phyloP scores from a whole-genome alignment of 2,888 invertebrate genomes.

The Carterocephalus palaemon region DNA sequence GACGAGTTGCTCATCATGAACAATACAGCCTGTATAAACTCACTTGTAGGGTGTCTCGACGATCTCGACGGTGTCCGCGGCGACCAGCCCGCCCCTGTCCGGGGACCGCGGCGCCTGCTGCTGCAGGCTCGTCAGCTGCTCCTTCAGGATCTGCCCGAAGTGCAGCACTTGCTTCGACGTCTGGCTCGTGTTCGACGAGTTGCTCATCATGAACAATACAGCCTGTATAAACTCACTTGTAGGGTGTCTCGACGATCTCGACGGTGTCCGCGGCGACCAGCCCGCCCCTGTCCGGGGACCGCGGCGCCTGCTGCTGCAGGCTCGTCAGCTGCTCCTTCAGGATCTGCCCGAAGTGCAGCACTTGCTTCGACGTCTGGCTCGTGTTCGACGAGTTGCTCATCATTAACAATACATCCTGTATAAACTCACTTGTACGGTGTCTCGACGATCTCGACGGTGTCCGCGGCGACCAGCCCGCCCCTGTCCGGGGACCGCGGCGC shows the following conservation, averaged over 20 bases:
- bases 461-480: slow-evolving; percentile 50
- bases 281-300: slow-evolving; percentile 47
- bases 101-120: too few species aligned
- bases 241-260: slow-evolving; percentile 63
- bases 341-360: slow-evolving; percentile 59
- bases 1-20: too few species aligned
- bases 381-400: slow-evolving; percentile 60
- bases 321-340: slow-evolving; percentile 56
- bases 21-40: too few species aligned
- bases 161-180: too few species aligned
- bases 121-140: too few species aligned
- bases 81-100: too few species aligned
- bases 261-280: slow-evolving; percentile 55
- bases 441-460: slow-evolving; percentile 59
- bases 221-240: slow-evolving; percentile 53
- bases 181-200: too few species aligned
- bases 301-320: slow-evolving; percentile 38
- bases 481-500: slow-evolving; percentile 44
- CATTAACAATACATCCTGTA: background rate
- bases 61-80: too few species aligned
- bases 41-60: too few species aligned
- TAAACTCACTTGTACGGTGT: slow-evolving; percentile 65
- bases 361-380: slow-evolving; percentile 67
- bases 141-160: too few species aligned
- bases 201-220: too few species aligned